Evolutionary conservation across 2,888 invertebrate species (phyloP), one percentile per base, ranked within the genome.

Genomic region (Diachrysia chrysitis): DNA sequence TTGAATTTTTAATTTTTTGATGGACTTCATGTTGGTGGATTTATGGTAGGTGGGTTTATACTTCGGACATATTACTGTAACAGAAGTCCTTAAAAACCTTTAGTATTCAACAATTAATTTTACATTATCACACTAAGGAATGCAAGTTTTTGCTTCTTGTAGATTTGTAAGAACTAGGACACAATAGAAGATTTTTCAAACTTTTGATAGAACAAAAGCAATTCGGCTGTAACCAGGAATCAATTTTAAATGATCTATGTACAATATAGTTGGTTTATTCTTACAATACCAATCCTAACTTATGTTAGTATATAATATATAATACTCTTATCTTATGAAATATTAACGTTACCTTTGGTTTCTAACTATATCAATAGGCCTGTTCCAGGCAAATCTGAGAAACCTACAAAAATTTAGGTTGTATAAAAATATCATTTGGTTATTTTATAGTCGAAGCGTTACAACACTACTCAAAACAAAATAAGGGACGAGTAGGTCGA

Each of bases 351-450:
- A 35, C 61, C 58, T 69, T 56, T 32, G 25, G 63, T 73, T n/a
- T 59, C 64, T 57, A 69, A 55, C 60, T 78, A 63, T 58, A 37
- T 37, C 63, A 65, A 59, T 69, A 84, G 69, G 79, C 87, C 87
- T 85, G 85, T 80, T 74, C 75, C 83, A 86, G 80, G 82, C 82
- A 68, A 81, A 64, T 79, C 78, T 68, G 53, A 63, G 67, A 80
- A 58, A 69, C 71, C 75, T 81, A 78, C 66, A 88, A 88, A 89
- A 85, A 70, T 71, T 79, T 80, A 79, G 68, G 64, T 79, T 69
- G 78, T 90, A 90, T 85, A 90, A 90, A 90, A 90, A 90, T 89
- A 90, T 84, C 35, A 80, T 79, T 86, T 78, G 48, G 59, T 68
- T 57, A 67, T 71, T 73, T 71, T 42, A 67, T 70, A 69, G 69